These are phyloP conservation scores for Capromys pilorides DNA, from an alignment of 2,797 vertebrate genomes.

Conservation along the genomic window DNA sequence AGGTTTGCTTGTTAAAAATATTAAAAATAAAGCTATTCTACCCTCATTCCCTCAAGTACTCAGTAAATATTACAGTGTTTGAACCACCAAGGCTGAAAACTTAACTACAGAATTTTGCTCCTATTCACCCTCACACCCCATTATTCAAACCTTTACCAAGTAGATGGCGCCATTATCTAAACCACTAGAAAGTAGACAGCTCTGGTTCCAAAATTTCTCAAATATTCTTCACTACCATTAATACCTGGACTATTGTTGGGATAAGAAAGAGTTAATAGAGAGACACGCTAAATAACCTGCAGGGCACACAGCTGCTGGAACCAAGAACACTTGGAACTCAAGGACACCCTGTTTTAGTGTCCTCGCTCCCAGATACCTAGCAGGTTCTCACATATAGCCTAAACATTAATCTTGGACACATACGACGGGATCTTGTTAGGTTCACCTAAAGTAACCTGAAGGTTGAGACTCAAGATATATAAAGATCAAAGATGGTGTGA, in stretches of 20 bases:
- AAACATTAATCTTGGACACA: no score
- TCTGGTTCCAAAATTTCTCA: not conserved
- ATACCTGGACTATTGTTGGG: not conserved
- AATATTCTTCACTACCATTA: not conserved
- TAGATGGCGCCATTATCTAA: not conserved
- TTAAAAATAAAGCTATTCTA: not conserved
- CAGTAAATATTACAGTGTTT: not conserved
- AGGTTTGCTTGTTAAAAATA: not conserved
- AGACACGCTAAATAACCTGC: no score
- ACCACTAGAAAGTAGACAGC: not conserved
- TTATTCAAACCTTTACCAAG: not conserved
- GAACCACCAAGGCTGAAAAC: not conserved
- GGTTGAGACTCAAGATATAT: no score
- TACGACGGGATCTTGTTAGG: no score
- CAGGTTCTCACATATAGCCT: no score
- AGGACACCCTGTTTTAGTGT: no score
- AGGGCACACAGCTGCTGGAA: no score
- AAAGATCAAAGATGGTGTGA: no score
- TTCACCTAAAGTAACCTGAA: no score
- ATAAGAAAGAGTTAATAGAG: no score
- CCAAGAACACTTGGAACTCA: no score
- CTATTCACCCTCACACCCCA: not conserved
- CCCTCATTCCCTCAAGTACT: not conserved
- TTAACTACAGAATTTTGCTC: not conserved
- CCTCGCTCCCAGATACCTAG: no score